phyloP scores from a whole-genome alignment of 2,888 invertebrate species.

The Brenthis ino region DNA sequence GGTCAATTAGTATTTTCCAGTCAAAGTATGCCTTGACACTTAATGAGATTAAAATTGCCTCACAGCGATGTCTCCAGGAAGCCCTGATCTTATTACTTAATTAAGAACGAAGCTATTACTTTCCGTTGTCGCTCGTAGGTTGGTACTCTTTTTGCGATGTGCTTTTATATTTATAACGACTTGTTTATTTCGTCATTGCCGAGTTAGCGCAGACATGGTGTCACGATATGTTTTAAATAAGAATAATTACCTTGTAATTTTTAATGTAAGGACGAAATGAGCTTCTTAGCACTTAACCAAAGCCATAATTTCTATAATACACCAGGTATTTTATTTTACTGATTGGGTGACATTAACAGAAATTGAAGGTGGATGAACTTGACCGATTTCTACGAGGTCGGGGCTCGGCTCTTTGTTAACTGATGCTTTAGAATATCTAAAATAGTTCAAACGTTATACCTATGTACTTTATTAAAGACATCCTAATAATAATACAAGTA shows the following conservation, averaged over 20 bases:
- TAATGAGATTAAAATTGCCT: slow-evolving; percentile 29
- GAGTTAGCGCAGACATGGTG: too few relatives aligned
- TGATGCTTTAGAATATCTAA: neutral
- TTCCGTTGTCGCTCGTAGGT: slow-evolving; percentile 7
- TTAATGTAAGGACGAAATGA: neutral
- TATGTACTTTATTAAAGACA: neutral
- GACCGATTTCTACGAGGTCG: slow-evolving; percentile 22
- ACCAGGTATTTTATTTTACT: slow-evolving; percentile 1
- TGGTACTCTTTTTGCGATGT: slow-evolving; percentile 5
- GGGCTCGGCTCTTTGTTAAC: neutral
- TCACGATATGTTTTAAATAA: neutral
- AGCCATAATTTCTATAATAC: neutral
- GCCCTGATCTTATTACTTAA: slow-evolving; percentile 28
- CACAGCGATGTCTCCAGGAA: slow-evolving; percentile 24
- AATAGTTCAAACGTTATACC: neutral
- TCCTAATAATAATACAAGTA: too few relatives aligned
- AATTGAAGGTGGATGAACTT: slow-evolving; percentile 30
- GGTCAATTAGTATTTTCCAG: slow-evolving; percentile 8
- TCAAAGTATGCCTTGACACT: slow-evolving; percentile 6
- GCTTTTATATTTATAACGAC: neutral
- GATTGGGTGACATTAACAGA: slow-evolving; percentile 5
- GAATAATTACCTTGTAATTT: neutral
- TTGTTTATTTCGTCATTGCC: neutral
- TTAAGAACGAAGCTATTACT: slow-evolving; percentile 23
- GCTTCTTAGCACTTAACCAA: neutral